Base-by-base conservation (phyloP, 2,797 vertebrate genomes). In the Cottoperca gobio region DNA sequence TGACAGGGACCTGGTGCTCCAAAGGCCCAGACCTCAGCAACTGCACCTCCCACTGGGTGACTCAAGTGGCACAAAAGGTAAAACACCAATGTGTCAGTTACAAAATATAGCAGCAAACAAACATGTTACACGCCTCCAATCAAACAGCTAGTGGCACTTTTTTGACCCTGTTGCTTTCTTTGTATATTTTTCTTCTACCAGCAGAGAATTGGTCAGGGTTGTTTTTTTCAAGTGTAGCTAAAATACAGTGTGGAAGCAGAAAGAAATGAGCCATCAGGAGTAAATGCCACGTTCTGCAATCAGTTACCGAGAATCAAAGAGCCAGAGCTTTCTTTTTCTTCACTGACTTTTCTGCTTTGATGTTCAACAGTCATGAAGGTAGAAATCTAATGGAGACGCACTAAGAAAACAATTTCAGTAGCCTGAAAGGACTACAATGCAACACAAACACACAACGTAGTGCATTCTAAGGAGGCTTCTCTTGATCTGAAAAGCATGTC, bases 11-110 rank as follows among this genome's bases (percentile, higher is more conserved):
- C 49, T 99, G 97, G 98, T 97, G 95, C 93, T 93, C 96, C 77
- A 97, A 95, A 87, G 98, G 97, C 33, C 98, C 98, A 0, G 97
- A 99, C 94, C 97, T 99, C 87, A 99, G 97, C 94, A 99, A 99
- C 95, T 99, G 97, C 88, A 99, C 98, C 66, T 98, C 97, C 84
- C 97, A 99, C 92, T 99, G 97, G 97, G 98, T 99, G 86, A 97
- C 97, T 91, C 97, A 99, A 91, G 96, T 99, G 93, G 97, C 97
- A 82, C 97, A 98, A 93, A 99, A 99, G 97, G 98, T 99, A 94
- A 91, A 94, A 91, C 80, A 53, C 77, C 58, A 80, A 76, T 46
- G 58, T 79, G 69, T 66, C 63, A 45, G 63, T 86, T 45, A 60
- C 33, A 70, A 53, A 70, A 75, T 33, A 13, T 21, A 66, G 65